Conservation (phyloP, 2,797 vertebrate species). For the Triplophysa yarkandensis region DNA sequence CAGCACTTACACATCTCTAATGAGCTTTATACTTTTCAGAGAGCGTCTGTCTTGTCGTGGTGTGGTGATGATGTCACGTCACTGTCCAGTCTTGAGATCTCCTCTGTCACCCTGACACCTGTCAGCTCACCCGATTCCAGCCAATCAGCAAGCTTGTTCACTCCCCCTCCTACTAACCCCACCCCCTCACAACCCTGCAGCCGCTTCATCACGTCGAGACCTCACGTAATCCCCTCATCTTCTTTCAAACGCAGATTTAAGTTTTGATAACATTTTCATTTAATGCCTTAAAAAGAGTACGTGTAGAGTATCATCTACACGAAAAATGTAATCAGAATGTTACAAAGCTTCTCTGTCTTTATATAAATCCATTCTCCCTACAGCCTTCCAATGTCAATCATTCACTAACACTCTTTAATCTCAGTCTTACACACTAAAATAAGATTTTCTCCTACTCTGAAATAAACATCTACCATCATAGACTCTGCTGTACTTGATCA, state of each 20-base stretch:
- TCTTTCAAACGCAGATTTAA: too few species aligned
- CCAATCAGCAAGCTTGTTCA: slow-evolving; percentile 75
- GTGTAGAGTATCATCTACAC: too few species aligned
- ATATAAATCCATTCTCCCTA: too few species aligned
- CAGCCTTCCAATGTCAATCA: too few species aligned
- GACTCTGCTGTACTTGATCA: too few species aligned
- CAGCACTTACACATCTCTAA: slow-evolving; percentile 62
- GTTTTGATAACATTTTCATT: too few species aligned
- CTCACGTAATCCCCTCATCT: slow-evolving; percentile 66
- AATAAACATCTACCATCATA: too few species aligned
- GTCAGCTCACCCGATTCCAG: slow-evolving; percentile 77
- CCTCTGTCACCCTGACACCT: slow-evolving; percentile 80
- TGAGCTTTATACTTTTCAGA: slow-evolving; percentile 72
- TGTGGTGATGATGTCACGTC: slow-evolving; percentile 71
- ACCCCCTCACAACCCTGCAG: slow-evolving; percentile 71
- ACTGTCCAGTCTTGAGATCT: slow-evolving; percentile 78
- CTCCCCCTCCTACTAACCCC: slow-evolving; percentile 76
- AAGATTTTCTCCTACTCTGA: too few species aligned
- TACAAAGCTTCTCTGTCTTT: too few species aligned
- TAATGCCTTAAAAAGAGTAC: too few species aligned
- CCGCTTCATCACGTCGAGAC: slow-evolving; percentile 74
- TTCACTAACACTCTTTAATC: not conserved
- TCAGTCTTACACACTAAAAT: not conserved
- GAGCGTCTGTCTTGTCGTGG: slow-evolving; percentile 77
- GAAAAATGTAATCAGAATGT: too few species aligned